Evolutionary conservation across 2,797 vertebrate genomes (phyloP), one percentile per base, ranked within the genome.

Genomic region (Chelonia mydas): DNA sequence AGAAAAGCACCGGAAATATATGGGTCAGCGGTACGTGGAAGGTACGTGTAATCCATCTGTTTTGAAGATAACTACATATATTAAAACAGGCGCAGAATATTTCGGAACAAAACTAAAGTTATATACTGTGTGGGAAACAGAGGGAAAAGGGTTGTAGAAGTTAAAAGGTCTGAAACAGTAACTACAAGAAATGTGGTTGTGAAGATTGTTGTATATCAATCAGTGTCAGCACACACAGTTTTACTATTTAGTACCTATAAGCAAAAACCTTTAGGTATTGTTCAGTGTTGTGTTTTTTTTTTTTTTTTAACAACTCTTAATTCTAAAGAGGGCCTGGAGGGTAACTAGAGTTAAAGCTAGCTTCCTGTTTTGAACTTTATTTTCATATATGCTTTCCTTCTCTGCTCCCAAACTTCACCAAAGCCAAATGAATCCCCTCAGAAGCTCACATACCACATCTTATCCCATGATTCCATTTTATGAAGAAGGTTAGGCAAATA

Each of bases 1-100:
- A 97, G 98, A 99, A 93, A 99, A 99, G 96, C 98, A 99, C 98
- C 97, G 98, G 57, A 98, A 99, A 95, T 99, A 99, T 90, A 98
- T 99, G 89, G 99, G 99, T 3, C 97, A 99, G 0, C 99, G 99
- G 57, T 99, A 99, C 0, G 98, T 99, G 17, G 99, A 99, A 99
- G 99, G 99, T 99, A 94, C 0, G 98, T 96, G 65, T 65, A 28
- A 10, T 15, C 23, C 50, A 54, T 50, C 47, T 53, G 65, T 83
- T 72, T 15, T 76, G 41, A 27, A 76, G 41, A 12, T 11, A 76
- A 25, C 3, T 45, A 41, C 41, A 47, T 68, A 25, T 50, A 55
- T 21, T 41, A 55, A 25, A 41, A 54, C 25, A 37, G 21, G 21
- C 3, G 37, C 15, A 54, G 51, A 55, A 13, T 76, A 25, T 76